Evolutionary conservation across 2,113 vertebrate genomes (phyloP), one percentile per base, ranked within the genome.

Genomic region (Arvicanthis niloticus): DNA sequence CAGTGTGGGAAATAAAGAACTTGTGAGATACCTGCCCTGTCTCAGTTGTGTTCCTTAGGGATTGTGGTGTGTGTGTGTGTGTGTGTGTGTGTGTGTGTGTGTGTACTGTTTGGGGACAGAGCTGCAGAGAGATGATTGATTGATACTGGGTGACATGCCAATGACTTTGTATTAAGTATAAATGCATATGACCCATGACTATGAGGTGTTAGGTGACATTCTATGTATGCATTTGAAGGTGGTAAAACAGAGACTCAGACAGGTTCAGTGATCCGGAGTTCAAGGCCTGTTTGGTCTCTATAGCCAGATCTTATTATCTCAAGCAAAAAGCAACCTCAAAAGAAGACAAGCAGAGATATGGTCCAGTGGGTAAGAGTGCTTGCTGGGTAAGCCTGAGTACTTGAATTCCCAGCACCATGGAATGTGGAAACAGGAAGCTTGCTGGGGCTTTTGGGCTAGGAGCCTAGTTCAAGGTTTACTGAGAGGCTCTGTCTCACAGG

Each of bases 1-100:
- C 5, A 6, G 29, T 40, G 65, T 84, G 80, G 88, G 72, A 94
- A 94, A 97, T 96, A 96, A 97, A 97, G 75, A 85, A 92, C 48
- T 58, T 76, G 42, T 91, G 87, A 1, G 1, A 70, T n/a, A 53
- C 67, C 37, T 45, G 91, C 65, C 26, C 5, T 21, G 75, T 11
- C 48, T 94, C 48, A 13, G 21, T 7, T 1, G 0, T 62, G 48
- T 94, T 88, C 82, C 68, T 62, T 19, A 7, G 19, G 88, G 40
- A 60, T 58, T 1, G 0, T 31, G 42, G 16, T 31, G 56, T 4
- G 24, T 9, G 3, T 45, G 67, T 13, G 40, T 17, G 31, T 19
- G 68, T 7, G 68, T 37, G 10, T 15, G 1, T 2, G 68, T 12
- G 70, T 24, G 6, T 9, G 1, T 2, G 8, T 11, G 16, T 31